These are phyloP conservation scores for Drosophila meridionalis DNA, from an alignment of 2,888 invertebrate species.

Conservation along the genomic window DNA sequence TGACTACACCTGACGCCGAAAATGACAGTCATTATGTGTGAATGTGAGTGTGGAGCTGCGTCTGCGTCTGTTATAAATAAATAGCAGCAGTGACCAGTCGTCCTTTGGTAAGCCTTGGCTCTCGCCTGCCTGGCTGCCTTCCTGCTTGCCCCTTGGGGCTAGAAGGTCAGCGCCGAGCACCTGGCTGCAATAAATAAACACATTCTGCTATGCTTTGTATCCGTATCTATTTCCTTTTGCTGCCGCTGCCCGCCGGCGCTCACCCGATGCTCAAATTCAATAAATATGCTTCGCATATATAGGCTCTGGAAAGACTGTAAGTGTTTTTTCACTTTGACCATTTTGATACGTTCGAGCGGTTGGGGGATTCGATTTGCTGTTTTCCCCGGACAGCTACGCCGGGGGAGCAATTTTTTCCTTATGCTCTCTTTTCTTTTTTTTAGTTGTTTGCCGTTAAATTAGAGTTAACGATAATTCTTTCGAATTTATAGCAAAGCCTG, in stretches of 20 bases:
- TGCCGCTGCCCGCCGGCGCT: slow-evolving; percentile 48
- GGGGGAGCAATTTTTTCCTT: slow-evolving; percentile 53
- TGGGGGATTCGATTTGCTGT: slow-evolving; percentile 12
- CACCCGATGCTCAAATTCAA: slow-evolving; percentile 63
- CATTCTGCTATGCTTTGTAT: slow-evolving; percentile 46
- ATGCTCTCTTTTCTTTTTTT: slow-evolving; percentile 25
- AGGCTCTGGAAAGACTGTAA: slow-evolving; percentile 39
- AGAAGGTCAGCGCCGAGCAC: slow-evolving; percentile 66
- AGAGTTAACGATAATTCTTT: slow-evolving; percentile 48
- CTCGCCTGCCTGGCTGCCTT: not conserved
- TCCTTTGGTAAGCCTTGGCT: slow-evolving; percentile 20
- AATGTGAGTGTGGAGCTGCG: slow-evolving; percentile 39
- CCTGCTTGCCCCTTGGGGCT: slow-evolving; percentile 39
- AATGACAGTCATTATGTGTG: slow-evolving; percentile 79
- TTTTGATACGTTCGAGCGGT: slow-evolving; percentile 31
- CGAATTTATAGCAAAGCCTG: slow-evolving; percentile 26
- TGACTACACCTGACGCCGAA: slow-evolving; percentile 71
- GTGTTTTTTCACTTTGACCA: slow-evolving; percentile 37
- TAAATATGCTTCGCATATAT: slow-evolving; percentile 65
- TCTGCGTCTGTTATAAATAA: slow-evolving; percentile 51
- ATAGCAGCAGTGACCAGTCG: slow-evolving; percentile 47
- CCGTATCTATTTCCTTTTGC: slow-evolving; percentile 35
- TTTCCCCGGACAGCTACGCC: slow-evolving; percentile 49
- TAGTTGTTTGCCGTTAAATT: slow-evolving; percentile 60
- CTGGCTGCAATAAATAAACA: slow-evolving; percentile 79